These are phyloP conservation scores for Ectropis crepuscularia DNA, from an alignment of 2,888 invertebrate genomes.

Conservation along the genomic window DNA sequence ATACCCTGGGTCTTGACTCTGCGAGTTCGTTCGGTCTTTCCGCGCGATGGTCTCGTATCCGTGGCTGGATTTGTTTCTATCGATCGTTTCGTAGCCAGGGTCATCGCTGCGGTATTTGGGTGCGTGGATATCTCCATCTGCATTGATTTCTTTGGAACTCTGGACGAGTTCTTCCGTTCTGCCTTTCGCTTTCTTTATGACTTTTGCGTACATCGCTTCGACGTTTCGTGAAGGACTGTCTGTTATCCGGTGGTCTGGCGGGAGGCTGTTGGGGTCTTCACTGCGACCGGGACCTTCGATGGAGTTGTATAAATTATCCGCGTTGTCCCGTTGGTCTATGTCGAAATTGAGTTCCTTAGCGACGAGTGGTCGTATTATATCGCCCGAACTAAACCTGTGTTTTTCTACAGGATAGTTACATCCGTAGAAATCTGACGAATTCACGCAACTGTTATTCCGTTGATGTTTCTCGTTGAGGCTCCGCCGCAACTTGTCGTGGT, in stretches of 20 bases:
- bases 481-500: slow-evolving; percentile 76
- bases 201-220: slow-evolving; percentile 97
- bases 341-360: slow-evolving; percentile 77
- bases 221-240: slow-evolving; percentile 88
- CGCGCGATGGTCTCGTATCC: slow-evolving; percentile 86
- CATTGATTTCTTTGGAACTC: slow-evolving; percentile 62
- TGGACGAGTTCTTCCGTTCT: slow-evolving; percentile 63
- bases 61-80: slow-evolving; percentile 80
- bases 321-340: slow-evolving; percentile 66
- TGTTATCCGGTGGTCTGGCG: slow-evolving; percentile 70
- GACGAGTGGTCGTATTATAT: slow-evolving; percentile 75
- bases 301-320: slow-evolving; percentile 74
- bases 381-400: slow-evolving; percentile 80
- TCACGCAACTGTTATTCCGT: slow-evolving; percentile 82
- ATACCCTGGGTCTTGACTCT: slow-evolving; percentile 86
- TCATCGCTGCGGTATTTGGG: slow-evolving; percentile 75
- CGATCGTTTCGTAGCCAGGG: slow-evolving; percentile 81
- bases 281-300: slow-evolving; percentile 69
- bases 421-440: slow-evolving; percentile 82
- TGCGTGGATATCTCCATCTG: slow-evolving; percentile 50
- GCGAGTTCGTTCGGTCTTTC: slow-evolving; percentile 71
- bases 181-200: slow-evolving; percentile 88
- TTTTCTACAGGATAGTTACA: slow-evolving; percentile 83
- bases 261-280: slow-evolving; percentile 64
- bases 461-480: slow-evolving; percentile 82